These are phyloP conservation scores for Lineus longissimus DNA, from an alignment of 1,140 invertebrate species.

Conservation along the genomic window DNA sequence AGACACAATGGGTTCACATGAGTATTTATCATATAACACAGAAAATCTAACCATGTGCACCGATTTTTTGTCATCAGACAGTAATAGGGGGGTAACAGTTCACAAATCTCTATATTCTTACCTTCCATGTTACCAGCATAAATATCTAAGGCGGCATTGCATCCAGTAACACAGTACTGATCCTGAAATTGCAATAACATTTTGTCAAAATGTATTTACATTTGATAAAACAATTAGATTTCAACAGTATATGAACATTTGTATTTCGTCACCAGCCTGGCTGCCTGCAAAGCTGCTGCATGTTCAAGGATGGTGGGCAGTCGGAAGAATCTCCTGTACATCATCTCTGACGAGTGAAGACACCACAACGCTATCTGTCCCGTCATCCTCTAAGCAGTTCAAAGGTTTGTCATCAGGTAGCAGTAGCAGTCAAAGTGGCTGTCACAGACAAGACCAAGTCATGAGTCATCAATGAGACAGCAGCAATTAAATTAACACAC, in stretches of 20 bases:
- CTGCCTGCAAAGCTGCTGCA: not conserved
- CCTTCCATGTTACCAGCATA: conserved; percentile 14
- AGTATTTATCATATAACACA: no score
- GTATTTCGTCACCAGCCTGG: not conserved
- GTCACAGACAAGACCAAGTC: no score
- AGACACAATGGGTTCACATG: no score
- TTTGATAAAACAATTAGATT: not conserved
- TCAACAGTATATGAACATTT: not conserved
- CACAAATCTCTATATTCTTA: conserved; percentile 13
- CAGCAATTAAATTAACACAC: no score
- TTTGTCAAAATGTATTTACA: not conserved
- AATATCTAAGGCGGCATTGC: conserved; percentile 13
- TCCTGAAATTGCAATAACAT: conserved; percentile 10
- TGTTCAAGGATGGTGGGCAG: not conserved
- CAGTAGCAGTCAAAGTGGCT: no score
- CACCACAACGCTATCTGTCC: not conserved
- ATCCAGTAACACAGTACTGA: conserved; percentile 11
- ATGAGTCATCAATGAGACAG: no score
- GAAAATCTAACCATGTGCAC: no score
- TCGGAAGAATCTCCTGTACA: not conserved
- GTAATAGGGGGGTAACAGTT: no score
- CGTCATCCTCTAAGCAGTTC: no score
- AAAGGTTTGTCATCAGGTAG: no score
- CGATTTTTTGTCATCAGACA: no score
- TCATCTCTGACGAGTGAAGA: not conserved